A percentile compares a stretch with the other conserved stretches of the same genome.
These are phyloP conservation scores for Chlorocebus sabaeus DNA, from an alignment of 2,113 vertebrate genomes.

Conservation along the genomic window DNA sequence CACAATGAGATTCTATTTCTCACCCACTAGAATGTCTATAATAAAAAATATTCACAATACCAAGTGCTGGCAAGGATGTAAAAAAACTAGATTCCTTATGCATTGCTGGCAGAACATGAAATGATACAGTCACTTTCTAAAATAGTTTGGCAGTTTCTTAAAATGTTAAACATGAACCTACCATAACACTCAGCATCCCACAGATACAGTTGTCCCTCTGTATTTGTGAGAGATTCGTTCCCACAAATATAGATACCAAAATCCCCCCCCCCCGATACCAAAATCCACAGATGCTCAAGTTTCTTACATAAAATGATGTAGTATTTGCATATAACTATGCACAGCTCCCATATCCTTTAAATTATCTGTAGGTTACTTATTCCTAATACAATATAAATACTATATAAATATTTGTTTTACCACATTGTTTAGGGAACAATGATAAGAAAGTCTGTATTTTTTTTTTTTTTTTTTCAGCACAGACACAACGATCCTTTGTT, in stretches of 20 bases:
- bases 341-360: background rate
- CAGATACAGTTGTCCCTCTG: background rate
- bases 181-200: background rate
- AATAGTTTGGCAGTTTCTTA: background rate
- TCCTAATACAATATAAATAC: background rate
- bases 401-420: background rate
- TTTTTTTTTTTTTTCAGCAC: too few relatives aligned
- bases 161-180: background rate
- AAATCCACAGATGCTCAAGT: background rate
- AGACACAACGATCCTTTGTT: background rate
- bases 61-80: background rate
- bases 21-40: background rate
- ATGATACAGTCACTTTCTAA: background rate
- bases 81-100: background rate
- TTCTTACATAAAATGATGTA: background rate
- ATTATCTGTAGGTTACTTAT: background rate
- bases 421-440: background rate
- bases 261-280: background rate
- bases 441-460: background rate
- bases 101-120: background rate
- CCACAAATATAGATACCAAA: background rate
- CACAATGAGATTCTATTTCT: background rate
- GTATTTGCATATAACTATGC: background rate
- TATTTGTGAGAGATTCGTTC: background rate
- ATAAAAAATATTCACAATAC: background rate